phyloP scores from a whole-genome alignment of 2,888 invertebrate genomes.

The Thecophora atra region DNA sequence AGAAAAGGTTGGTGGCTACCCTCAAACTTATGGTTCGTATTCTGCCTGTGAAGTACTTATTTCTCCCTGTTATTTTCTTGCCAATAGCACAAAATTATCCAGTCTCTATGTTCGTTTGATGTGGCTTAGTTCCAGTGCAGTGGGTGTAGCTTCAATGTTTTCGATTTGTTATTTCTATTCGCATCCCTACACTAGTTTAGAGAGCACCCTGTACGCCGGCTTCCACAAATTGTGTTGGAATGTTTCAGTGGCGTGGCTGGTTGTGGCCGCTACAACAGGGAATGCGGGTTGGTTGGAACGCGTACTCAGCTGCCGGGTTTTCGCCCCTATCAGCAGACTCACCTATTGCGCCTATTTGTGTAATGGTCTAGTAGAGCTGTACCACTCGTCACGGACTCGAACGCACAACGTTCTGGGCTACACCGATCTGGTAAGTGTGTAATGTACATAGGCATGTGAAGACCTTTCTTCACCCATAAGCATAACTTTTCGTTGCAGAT shows the following conservation, averaged over 20 bases:
- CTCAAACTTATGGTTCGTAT: conserved; percentile 12
- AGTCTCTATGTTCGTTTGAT: conserved; percentile 57
- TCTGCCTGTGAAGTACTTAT: neutral
- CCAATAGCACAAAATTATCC: conserved; percentile 64
- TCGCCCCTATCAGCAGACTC: conserved; percentile 74
- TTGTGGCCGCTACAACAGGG: conserved; percentile 74
- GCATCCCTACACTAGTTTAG: conserved; percentile 70
- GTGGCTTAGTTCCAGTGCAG: conserved; percentile 56
- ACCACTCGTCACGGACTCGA: conserved; percentile 71
- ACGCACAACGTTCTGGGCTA: conserved; percentile 72
- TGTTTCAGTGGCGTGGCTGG: conserved; percentile 74
- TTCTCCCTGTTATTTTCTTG: neutral
- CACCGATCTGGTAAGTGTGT: conserved; percentile 70
- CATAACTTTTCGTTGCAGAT: conserved; percentile 63
- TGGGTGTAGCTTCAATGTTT: conserved; percentile 71
- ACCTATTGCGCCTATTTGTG: conserved; percentile 79
- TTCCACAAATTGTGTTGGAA: conserved; percentile 77
- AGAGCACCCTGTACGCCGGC: conserved; percentile 74
- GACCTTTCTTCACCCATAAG: neutral
- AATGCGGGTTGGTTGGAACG: conserved; percentile 69
- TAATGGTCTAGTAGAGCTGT: conserved; percentile 76
- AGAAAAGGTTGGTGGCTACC: conserved; percentile 63
- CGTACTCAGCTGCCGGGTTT: conserved; percentile 60
- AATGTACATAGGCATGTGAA: neutral
- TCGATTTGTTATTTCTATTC: conserved; percentile 74